Evolutionary conservation across 2,888 invertebrate species (phyloP).

Genomic region (Drosophila lutescens): DNA sequence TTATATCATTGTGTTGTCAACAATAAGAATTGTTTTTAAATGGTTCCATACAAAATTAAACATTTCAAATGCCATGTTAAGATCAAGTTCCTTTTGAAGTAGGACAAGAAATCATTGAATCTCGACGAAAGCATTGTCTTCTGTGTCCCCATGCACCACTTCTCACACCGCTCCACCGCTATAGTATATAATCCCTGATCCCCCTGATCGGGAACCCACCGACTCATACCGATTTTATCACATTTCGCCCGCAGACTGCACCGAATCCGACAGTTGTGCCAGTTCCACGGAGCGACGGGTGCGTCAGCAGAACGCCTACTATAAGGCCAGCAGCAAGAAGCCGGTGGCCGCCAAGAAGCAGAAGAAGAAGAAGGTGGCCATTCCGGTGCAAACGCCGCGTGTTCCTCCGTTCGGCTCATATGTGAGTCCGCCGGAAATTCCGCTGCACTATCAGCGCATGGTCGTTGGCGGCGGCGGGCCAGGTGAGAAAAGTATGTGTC

Average conservation of each 20-base stretch:
- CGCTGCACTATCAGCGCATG: constrained; percentile 85
- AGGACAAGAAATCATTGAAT: constrained; percentile 4
- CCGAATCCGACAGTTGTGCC: constrained; percentile 95
- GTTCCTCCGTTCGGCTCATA: constrained; percentile 90
- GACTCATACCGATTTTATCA: neutral
- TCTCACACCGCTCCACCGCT: neutral
- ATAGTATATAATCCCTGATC: no score
- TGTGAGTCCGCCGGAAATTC: constrained; percentile 88
- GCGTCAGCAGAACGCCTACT: constrained; percentile 86
- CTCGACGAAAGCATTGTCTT: constrained; percentile 11
- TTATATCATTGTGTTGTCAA: neutral
- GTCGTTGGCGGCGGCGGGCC: constrained; percentile 53
- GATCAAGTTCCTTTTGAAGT: constrained; percentile 20
- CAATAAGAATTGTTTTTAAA: neutral
- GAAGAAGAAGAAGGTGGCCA: constrained; percentile 90
- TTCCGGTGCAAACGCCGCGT: constrained; percentile 94
- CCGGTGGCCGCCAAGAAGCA: constrained; percentile 90
- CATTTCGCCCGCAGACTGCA: constrained; percentile 85
- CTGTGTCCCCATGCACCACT: constrained; percentile 14
- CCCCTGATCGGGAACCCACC: neutral
- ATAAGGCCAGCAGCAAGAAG: constrained; percentile 88
- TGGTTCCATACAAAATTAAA: neutral
- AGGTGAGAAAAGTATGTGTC: constrained; percentile 83
- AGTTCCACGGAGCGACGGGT: constrained; percentile 85
- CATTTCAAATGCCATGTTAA: constrained; percentile 4